Conservation (phyloP, 2,113 vertebrate species). For the Vanacampus margaritifer region DNA sequence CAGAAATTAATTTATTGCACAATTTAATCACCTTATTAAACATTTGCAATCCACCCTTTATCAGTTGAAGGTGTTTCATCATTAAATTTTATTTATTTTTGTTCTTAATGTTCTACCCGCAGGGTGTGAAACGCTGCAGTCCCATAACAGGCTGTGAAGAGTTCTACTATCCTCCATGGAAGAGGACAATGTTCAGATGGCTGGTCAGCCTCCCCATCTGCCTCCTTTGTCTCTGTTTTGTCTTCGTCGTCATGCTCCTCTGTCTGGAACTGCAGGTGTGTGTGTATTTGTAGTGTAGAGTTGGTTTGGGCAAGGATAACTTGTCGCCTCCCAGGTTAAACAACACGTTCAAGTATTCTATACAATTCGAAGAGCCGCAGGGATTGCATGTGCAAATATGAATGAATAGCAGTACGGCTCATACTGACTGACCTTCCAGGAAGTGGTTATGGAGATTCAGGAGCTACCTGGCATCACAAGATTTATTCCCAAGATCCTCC, state of each 20-base stretch:
- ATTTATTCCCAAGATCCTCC: constrained; percentile 89
- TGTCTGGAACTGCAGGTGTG: constrained; percentile 93
- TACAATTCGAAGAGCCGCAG: background rate
- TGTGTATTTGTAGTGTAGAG: background rate
- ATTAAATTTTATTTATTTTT: background rate
- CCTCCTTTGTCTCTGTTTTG: constrained; percentile 83
- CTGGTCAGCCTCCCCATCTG: constrained; percentile 91
- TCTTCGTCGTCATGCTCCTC: constrained; percentile 93
- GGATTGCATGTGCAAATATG: constrained; percentile 4
- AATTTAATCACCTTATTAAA: background rate
- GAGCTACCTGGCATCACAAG: constrained; percentile 84
- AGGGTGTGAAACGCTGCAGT: constrained; percentile 90
- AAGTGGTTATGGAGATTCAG: constrained; percentile 87
- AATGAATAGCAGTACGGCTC: constrained; percentile 26
- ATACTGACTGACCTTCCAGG: constrained; percentile 65
- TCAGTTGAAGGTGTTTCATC: background rate
- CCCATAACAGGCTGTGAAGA: constrained; percentile 90
- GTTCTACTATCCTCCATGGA: constrained; percentile 94
- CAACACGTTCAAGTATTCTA: background rate
- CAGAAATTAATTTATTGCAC: too few relatives aligned
- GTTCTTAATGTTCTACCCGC: constrained; percentile 7
- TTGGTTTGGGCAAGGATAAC: too few relatives aligned
- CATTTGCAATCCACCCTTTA: background rate
- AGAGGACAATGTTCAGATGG: constrained; percentile 86
- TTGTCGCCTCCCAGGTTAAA: background rate